Evolutionary conservation across 2,797 vertebrate genomes (phyloP), one percentile per base, ranked within the genome.

Genomic region (Falco rusticolus): DNA sequence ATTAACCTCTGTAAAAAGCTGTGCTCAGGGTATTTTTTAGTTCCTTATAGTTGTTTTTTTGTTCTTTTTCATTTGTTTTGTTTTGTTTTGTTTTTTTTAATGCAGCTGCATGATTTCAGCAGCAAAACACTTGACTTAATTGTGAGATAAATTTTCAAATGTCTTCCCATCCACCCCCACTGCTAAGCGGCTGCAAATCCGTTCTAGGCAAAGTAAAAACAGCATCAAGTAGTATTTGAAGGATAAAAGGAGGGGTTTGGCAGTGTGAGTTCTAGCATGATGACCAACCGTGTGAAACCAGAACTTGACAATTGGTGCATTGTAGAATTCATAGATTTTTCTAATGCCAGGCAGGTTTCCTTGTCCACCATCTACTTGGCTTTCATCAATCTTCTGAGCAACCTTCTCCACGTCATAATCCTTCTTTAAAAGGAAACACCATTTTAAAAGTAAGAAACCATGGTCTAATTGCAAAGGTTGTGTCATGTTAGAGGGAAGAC

Each of bases 281-380:
- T 48, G 34, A 98, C 98, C 78, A 97, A 99, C 99, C 93, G 99
- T 99, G 96, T 99, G 99, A 98, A 99, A 99, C 99, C 99, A 99
- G 97, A 99, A 99, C 97, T 99, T 99, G 97, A 99, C 99, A 88
- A 99, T 99, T 19, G 99, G 99, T 57, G 99, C 99, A 0, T 97
- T 99, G 98, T 99, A 99, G 98, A 99, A 99, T 84, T 99, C 99
- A 83, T 98, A 99, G 85, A 99, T 86, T 97, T 98, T 99, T 84
- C 98, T 98, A 79, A 98, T 98, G 96, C 98, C 98, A 24, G 98
- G 97, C 56, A 99, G 97, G 56, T 82, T 97, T 34, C 34, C 34
- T 34, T 34, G 34, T 86, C 72, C 96, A 29, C 34, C 63, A 2
- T 94, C 92, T 56, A 93, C 96, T 84, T 78, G 97, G 81, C 85